A percentile compares a stretch with the other conserved stretches of the same genome.
Conservation (phyloP, 2,888 invertebrate genomes). For the Disparrhopalites patrizii region DNA sequence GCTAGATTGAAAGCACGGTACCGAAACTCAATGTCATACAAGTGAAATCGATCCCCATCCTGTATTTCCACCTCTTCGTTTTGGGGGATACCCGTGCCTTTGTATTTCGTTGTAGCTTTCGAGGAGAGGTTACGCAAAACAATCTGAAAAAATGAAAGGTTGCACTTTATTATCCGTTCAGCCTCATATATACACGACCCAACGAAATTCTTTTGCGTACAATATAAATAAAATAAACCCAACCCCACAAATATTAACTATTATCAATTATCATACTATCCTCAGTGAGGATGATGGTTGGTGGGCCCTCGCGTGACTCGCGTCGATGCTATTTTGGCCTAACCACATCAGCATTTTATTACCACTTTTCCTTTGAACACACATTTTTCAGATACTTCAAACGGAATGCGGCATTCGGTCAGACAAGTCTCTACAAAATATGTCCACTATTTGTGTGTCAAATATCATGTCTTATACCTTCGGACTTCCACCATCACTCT, state of each 20-base stretch:
- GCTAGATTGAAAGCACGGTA: constrained; percentile 12
- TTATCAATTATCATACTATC: background rate
- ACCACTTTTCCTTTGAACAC: too few species aligned
- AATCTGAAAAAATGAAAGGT: constrained; percentile 13
- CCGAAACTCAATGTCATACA: constrained; percentile 12
- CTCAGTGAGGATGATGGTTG: too few species aligned
- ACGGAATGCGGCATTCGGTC: too few species aligned
- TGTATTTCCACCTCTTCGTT: background rate
- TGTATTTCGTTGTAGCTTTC: constrained; percentile 8
- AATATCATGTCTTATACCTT: background rate
- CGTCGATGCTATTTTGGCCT: too few species aligned
- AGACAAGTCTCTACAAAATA: too few species aligned
- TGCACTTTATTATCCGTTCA: too few species aligned
- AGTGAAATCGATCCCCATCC: constrained; percentile 7
- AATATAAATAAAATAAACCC: background rate
- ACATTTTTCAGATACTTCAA: too few species aligned
- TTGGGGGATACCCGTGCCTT: background rate
- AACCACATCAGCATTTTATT: too few species aligned
- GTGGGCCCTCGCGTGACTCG: too few species aligned
- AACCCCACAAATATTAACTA: background rate
- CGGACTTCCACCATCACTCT: background rate
- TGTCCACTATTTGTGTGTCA: too few species aligned
- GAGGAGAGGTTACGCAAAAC: constrained; percentile 9
- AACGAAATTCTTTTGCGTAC: too few species aligned
- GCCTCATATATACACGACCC: too few species aligned